Base-by-base conservation (phyloP, 2,797 vertebrate species). In the Hafferia zeledoni region DNA sequence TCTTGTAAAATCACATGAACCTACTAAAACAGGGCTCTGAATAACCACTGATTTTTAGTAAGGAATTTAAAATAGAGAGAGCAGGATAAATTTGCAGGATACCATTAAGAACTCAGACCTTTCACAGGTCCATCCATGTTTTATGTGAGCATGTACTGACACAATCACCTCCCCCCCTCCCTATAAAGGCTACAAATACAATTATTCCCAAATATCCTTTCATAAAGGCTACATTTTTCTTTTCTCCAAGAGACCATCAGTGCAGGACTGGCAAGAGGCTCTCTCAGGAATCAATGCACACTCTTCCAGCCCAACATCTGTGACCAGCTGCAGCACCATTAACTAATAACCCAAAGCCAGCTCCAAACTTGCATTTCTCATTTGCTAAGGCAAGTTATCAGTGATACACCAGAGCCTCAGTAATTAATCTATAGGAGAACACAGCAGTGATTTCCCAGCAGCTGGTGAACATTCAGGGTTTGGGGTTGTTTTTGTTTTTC, bases 371-470 rank as follows among this genome's bases (percentile, higher is more conserved):
- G 57, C 87, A 91, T 92, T 90, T 97, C 93, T 94, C 91, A 96
- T 96, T 94, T 94, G 91, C 77, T 94, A 96, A 96, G 95, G 91
- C 77, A 84, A 93, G 84, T 90, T 94, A 95, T 37, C 87, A 94
- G 70, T 11, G 77, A 91, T 76, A 89, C 94, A 95, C 49, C 63
- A 47, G 77, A 60, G 91, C 80, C 89, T 87, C 72, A 35, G 79
- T 57, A 93, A 96, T 79, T 95, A 75, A 83, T 79, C 91, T 89
- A 77, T 2, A 89, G 81, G 50, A 93, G 89, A 93, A 87, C 55
- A 79, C 22, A 91, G 85, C 87, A 79, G 41, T 3, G 68, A 79
- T 63, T 90, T 80, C 83, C 69, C 6, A 22, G 87, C 87, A 94
- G 92, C 81, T 95, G 95, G 77, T 71, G 71, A 89, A 69, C 64